Evolutionary conservation across 2,113 vertebrate species (phyloP).

Genomic region (Trinectes maculatus): DNA sequence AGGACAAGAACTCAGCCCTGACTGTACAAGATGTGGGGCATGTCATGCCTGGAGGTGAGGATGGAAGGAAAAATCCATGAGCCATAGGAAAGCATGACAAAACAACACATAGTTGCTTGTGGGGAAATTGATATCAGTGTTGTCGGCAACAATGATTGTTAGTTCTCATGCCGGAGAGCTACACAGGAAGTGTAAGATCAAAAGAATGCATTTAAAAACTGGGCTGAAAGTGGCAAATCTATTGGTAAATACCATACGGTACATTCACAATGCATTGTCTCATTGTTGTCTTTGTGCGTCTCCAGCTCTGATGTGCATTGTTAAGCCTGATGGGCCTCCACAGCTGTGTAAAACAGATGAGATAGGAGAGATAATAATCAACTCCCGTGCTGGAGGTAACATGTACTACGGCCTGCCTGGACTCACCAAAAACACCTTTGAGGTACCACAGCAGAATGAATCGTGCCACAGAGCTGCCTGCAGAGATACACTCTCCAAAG

Average conservation of each 20-base stretch:
- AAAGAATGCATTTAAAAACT: no score
- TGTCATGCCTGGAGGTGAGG: constrained; percentile 96
- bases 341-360: constrained; percentile 97
- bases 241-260: neutral
- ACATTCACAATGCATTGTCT: neutral
- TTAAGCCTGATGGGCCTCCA: constrained; percentile 91
- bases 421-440: constrained; percentile 96
- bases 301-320: constrained; percentile 95
- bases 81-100: constrained; percentile 1
- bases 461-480: neutral
- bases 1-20: constrained; percentile 97
- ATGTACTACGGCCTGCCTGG: constrained; percentile 95
- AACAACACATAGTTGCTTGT: neutral
- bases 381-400: constrained; percentile 92
- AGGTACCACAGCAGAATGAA: constrained; percentile 79
- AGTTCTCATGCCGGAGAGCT: neutral
- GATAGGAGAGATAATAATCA: constrained; percentile 97
- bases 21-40: constrained; percentile 98
- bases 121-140: constrained; percentile 1
- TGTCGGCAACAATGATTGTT: no score
- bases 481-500: neutral
- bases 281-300: constrained; percentile 19
- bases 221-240: neutral
- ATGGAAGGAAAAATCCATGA: neutral
- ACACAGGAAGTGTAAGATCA: no score